Conservation (phyloP, 2,888 invertebrate species). For the Aethes cnicana region DNA sequence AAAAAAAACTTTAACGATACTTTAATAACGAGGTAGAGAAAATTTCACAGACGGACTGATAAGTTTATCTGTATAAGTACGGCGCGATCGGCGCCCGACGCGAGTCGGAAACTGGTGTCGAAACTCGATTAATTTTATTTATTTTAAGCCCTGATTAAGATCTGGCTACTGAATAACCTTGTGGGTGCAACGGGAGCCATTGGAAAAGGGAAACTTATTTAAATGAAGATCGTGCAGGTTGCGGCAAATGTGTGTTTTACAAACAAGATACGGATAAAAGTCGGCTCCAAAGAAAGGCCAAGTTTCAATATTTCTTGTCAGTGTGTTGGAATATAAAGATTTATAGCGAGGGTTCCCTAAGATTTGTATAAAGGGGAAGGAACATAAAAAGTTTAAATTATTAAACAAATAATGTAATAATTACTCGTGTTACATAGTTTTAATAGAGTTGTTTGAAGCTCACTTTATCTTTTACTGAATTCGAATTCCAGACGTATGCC, state of each 20-base stretch:
- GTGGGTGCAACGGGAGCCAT: slow-evolving; percentile 54
- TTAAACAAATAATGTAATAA: too few species aligned
- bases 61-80: slow-evolving; percentile 7
- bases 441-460: too few species aligned
- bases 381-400: too few species aligned
- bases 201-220: slow-evolving; percentile 23
- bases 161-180: slow-evolving; percentile 61
- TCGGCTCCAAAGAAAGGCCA: background rate
- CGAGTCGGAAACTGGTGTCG: slow-evolving; percentile 50
- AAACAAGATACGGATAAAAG: slow-evolving; percentile 9
- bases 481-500: too few species aligned
- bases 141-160: slow-evolving; percentile 49
- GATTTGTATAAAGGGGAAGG: too few species aligned
- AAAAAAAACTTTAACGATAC: background rate
- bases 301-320: too few species aligned
- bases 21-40: background rate
- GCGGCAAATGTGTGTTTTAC: background rate
- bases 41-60: slow-evolving; percentile 1
- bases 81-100: slow-evolving; percentile 38
- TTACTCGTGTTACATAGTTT: too few species aligned
- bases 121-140: slow-evolving; percentile 43
- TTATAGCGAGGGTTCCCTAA: too few species aligned
- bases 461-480: too few species aligned
- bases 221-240: slow-evolving; percentile 16
- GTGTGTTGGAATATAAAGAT: too few species aligned